phyloP scores from a whole-genome alignment of 1,140 invertebrate species.

The Brachionus calyciflorus region DNA sequence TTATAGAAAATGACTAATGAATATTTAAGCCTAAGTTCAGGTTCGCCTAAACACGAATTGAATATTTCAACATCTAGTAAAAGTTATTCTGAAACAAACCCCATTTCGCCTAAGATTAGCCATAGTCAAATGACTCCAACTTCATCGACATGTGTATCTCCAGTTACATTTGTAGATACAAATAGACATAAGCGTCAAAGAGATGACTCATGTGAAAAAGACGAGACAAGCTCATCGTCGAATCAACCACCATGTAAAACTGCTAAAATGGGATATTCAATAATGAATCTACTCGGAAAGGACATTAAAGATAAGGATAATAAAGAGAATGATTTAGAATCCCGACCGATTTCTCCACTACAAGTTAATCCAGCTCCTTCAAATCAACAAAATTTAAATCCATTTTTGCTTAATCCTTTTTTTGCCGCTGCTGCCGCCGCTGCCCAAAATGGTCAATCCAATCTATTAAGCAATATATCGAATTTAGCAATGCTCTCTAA shows the following conservation, averaged over 20 bases:
- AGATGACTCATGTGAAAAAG: neutral
- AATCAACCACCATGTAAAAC: neutral
- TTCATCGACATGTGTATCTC: neutral
- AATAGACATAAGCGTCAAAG: neutral
- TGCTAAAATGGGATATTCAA: conserved; percentile 6
- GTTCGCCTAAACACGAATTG: neutral
- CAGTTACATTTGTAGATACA: neutral
- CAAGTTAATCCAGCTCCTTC: neutral
- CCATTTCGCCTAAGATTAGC: no score
- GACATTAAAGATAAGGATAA: neutral
- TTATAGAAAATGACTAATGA: conserved; percentile 9
- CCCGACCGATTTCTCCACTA: neutral
- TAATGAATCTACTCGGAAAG: conserved; percentile 2
- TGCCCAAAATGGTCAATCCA: neutral
- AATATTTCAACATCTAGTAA: neutral
- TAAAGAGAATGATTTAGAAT: neutral
- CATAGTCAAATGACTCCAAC: no score
- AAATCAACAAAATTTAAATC: neutral
- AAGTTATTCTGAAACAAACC: no score
- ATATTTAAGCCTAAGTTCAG: neutral
- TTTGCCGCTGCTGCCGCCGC: neutral
- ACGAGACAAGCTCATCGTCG: neutral
- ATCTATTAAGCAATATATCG: conserved; percentile 5
- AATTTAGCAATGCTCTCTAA: conserved; percentile 16
- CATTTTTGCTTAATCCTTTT: neutral